Evolutionary conservation across 2,113 vertebrate species (phyloP).

Genomic region (Peromyscus leucopus): DNA sequence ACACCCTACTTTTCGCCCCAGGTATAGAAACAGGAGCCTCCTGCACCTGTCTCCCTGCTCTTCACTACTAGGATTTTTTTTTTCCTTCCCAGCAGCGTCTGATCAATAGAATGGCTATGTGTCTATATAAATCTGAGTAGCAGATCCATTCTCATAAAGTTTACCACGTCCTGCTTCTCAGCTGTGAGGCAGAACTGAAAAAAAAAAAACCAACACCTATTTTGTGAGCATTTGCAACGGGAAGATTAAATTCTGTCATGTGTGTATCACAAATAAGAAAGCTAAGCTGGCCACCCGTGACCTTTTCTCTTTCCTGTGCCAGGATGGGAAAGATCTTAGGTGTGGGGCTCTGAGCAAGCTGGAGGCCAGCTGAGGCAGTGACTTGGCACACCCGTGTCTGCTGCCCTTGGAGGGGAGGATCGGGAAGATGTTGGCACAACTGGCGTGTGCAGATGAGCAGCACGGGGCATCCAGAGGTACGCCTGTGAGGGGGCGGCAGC

Average conservation of each 20-base stretch:
- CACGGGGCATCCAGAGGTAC: too few relatives aligned
- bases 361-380: background rate
- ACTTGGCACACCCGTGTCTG: accelerated
- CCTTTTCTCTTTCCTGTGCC: background rate
- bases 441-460: accelerated
- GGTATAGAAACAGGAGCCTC: slow-evolving; percentile 15
- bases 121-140: slow-evolving; percentile 80
- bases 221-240: slow-evolving; percentile 70
- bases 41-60: slow-evolving; percentile 39
- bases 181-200: slow-evolving; percentile 74
- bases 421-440: accelerated
- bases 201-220: slow-evolving; percentile 24
- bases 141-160: slow-evolving; percentile 72
- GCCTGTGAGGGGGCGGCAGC: background rate
- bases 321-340: background rate
- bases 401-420: background rate
- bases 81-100: slow-evolving; percentile 49
- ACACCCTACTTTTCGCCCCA: background rate
- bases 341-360: accelerated
- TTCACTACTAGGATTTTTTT: slow-evolving; percentile 64
- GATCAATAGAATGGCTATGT: slow-evolving; percentile 70
- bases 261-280: slow-evolving; percentile 10
- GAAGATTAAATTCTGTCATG: slow-evolving; percentile 76
- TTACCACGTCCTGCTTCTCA: slow-evolving; percentile 76
- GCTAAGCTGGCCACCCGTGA: background rate